Evolutionary conservation across 2,888 invertebrate genomes (phyloP), one percentile per base, ranked within the genome.

Genomic region (Pocota personata): DNA sequence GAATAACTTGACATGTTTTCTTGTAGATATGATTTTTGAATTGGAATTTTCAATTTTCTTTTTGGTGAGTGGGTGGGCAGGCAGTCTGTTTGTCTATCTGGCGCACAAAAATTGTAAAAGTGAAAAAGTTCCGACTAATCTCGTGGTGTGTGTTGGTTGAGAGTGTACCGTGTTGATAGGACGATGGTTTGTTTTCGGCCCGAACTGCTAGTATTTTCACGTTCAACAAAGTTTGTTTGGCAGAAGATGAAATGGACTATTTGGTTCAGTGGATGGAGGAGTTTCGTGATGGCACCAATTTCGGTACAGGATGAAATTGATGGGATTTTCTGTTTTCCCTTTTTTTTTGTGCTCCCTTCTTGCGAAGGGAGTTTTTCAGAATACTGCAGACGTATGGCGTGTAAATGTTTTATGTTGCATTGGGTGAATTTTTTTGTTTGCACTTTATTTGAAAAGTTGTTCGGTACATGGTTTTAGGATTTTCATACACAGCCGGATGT

Each of bases 21-120:
- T 57, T 71, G 76, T 64, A 77, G 82, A 82, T 82, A 82, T 82
- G 82, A 82, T 82, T 82, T 82, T 71, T 82, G 82, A 76, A 82
- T 76, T 76, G 76, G 32, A 71, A 82, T 82, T 76, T 82, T 77
- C 60, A 80, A 71, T 82, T 76, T 64, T 76, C 32, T 57, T 76
- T 57, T 37, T 76, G 37, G 50, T 58, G 7, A 30, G 62, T 64
- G 72, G 73, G 35, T 35, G 27, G 43, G 3, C 37, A 21, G 43
- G 3, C 37, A 21, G 60, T 46, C 14, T 48, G 19, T 64, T 64
- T 71, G 48, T 46, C 43, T 46, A 21, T 21, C 32, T 40, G 37
- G 48, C 16, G 14, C 16, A 2, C 7, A 21, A 43, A 52, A 67
- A 80, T 40, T 48, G 24, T 7, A 58, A 73, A 71, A 76, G 32